phyloP scores from a whole-genome alignment of 2,113 vertebrate genomes.

The Riparia riparia region DNA sequence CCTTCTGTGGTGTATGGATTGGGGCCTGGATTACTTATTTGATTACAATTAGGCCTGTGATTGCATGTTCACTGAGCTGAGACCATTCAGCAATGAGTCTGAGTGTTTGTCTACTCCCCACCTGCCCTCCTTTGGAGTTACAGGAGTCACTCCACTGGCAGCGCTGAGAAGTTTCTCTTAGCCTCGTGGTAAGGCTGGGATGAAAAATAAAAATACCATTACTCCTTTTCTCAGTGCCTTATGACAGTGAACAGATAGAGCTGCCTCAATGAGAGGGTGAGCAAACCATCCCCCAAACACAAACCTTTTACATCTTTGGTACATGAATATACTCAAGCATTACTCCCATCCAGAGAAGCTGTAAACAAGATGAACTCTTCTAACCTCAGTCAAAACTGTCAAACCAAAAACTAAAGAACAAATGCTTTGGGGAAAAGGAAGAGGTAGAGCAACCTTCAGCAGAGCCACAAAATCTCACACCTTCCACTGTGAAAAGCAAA shows the following conservation, averaged over 20 bases:
- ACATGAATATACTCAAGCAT: not conserved
- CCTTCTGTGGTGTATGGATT: conserved; percentile 29
- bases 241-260: not conserved
- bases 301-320: not conserved
- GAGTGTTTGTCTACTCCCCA: not conserved
- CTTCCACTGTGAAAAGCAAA: not conserved
- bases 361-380: conserved; percentile 16
- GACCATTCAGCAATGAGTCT: not conserved
- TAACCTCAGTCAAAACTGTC: conserved; percentile 11
- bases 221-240: not conserved
- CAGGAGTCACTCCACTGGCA: not conserved
- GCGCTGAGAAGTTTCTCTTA: not conserved
- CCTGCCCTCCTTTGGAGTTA: not conserved
- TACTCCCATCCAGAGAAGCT: not conserved
- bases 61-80: conserved; percentile 9
- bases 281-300: not conserved
- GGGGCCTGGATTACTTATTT: conserved; percentile 28
- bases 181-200: not conserved
- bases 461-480: not conserved
- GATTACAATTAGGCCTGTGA: conserved; percentile 57
- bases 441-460: not conserved
- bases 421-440: not conserved
- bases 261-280: not conserved
- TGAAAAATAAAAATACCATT: not conserved
- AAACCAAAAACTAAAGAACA: not conserved